Base-by-base conservation (phyloP, 2,113 vertebrate species). In the Erythrocercus mccallii region DNA sequence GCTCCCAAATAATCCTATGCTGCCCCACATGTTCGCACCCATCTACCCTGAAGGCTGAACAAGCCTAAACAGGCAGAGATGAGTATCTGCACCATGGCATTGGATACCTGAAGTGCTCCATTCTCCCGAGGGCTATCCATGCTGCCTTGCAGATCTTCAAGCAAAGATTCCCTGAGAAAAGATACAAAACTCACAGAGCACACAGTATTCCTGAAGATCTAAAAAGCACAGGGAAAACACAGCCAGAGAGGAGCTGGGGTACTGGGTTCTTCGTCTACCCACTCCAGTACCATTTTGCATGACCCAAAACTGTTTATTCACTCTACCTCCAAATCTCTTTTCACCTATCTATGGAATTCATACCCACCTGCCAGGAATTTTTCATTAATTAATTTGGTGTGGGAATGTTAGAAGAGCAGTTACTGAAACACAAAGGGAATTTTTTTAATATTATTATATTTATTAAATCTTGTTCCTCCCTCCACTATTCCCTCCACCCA, bases 31-130 rank as follows among this genome's bases (percentile, higher is more conserved):
- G 0, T 40, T 57, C 70, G 81, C 81, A 92, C 27, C 56, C 69
- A 50, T 1, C 0, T 20, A 80, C 66, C 86, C 88, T 0, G 0
- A 80, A 90, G 92, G 72, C 35, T 22, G 42, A 93, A 8, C 92
- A 95, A 78, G 96, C 88, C 91, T 78, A 30, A 70, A 81, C 90
- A 97, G 68, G 94, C 86, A 90, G 60, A 88, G 91, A 95, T 86
- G 69, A 77, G 35, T 54, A 95, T 95, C 96, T 90, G 45, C 76
- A 73, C 68, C 14, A 0, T 90, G 70, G 62, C 74, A 37, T 4
- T 60, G 73, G 71, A 35, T 62, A 38, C 27, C 38, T 72, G 8
- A 80, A 83, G 31, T 81, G 60, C 42, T 94, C n/a, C n/a, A 53
- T n/a, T 6, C 62, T 94, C 31, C 85, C 50, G 25, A 44, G 5